Percentiles rank a stretch among this genome's conserved stretches.
These are phyloP conservation scores for Papilio aristodemus DNA, from an alignment of 1,140 invertebrate species.

Conservation along the genomic window DNA sequence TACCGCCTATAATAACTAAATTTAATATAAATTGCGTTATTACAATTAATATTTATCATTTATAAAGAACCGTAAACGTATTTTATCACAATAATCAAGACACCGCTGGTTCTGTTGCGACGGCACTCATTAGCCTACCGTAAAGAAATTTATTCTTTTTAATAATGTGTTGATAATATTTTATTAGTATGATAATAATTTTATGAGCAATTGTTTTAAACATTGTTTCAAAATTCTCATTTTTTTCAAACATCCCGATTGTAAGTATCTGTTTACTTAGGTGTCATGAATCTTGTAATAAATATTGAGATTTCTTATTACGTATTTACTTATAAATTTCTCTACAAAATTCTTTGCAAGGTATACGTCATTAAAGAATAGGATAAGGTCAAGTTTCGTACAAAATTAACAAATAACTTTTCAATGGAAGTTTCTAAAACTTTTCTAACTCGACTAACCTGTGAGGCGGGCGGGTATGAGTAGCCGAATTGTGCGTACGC, in stretches of 20 bases:
- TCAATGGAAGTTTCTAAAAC: not conserved
- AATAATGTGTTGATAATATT: not conserved
- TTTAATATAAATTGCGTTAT: not conserved
- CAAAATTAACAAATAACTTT: not conserved
- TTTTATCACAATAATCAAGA: not conserved
- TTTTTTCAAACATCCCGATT: not conserved
- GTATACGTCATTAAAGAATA: not conserved
- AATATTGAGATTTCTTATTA: not conserved
- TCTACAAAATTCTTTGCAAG: not conserved
- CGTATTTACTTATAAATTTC: not conserved
- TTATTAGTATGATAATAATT: not conserved
- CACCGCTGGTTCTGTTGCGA: not conserved
- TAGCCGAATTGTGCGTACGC: slow-evolving; percentile 92
- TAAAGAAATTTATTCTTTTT: not conserved
- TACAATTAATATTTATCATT: not conserved
- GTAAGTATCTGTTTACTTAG: not conserved
- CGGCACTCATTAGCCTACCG: not conserved
- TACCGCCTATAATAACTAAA: not conserved
- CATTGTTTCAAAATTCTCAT: not conserved
- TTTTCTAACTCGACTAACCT: slow-evolving; percentile 79
- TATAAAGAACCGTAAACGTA: not conserved
- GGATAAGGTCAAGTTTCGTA: not conserved
- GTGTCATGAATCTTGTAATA: not conserved
- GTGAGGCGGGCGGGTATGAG: slow-evolving; percentile 88
- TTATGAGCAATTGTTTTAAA: not conserved